phyloP scores from a whole-genome alignment of 2,113 vertebrate genomes.

The Xiphorhynchus elegans region DNA sequence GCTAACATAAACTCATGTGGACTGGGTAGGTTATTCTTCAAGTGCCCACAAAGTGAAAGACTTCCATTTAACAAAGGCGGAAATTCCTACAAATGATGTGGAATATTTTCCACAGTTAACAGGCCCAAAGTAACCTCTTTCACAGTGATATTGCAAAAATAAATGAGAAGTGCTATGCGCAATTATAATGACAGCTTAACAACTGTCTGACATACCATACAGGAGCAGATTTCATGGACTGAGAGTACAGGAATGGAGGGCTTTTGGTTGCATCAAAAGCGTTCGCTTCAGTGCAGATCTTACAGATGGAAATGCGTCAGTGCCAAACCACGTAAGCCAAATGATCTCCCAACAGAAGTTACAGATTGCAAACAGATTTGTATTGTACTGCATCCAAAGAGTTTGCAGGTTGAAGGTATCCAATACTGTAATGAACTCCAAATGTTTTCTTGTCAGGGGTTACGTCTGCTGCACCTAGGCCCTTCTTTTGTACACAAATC shows the following conservation, averaged over 20 bases:
- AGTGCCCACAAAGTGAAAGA: neutral
- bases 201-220: neutral
- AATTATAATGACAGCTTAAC: neutral
- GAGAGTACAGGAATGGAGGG: neutral
- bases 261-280: neutral
- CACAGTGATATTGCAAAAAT: neutral
- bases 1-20: neutral
- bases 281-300: neutral
- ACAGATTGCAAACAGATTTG: neutral
- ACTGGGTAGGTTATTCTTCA: neutral
- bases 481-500: neutral
- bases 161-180: neutral
- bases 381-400: neutral
- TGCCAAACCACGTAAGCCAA: neutral
- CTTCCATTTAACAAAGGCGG: conserved; percentile 6
- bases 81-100: neutral
- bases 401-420: neutral
- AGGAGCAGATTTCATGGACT: neutral
- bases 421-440: neutral
- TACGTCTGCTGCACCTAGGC: neutral
- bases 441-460: neutral
- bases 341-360: neutral
- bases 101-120: conserved; percentile 4
- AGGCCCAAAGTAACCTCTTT: neutral
- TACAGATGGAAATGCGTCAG: neutral